A percentile compares a stretch with the other conserved stretches of the same genome.
Evolutionary conservation across 2,797 vertebrate species (phyloP).

Genomic region (Myoxocephalus aenaeus): DNA sequence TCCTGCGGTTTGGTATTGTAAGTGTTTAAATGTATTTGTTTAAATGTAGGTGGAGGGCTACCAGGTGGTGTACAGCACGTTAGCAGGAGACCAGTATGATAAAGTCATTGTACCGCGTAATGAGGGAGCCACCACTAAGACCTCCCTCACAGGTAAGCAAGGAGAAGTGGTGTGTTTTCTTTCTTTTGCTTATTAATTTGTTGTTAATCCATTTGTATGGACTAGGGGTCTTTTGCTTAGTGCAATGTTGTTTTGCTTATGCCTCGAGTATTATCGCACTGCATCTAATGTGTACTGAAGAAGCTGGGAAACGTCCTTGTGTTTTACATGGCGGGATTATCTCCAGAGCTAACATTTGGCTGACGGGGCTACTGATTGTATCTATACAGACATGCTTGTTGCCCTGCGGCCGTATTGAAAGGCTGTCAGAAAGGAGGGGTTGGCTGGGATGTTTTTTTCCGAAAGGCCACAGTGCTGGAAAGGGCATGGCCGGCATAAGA

Average conservation of each 20-base stretch:
- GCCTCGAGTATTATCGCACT: conserved; percentile 28
- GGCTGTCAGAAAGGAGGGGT: conserved; percentile 69
- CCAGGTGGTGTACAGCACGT: conserved; percentile 95
- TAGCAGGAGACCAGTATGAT: conserved; percentile 96
- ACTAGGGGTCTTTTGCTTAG: conserved; percentile 3
- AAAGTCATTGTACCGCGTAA: conserved; percentile 89
- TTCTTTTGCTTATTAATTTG: neutral
- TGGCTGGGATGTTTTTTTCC: conserved; percentile 53
- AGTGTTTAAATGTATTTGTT: conserved; percentile 26
- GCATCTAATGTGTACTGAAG: conserved; percentile 42
- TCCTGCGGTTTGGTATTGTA: neutral
- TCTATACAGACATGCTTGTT: conserved; percentile 69
- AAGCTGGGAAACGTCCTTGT: conserved; percentile 38
- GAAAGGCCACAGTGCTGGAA: conserved; percentile 68
- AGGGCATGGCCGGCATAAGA: conserved; percentile 68
- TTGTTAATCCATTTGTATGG: neutral
- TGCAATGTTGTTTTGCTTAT: neutral
- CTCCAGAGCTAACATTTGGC: conserved; percentile 52
- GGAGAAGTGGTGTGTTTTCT: conserved; percentile 2
- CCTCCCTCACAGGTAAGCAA: conserved; percentile 87
- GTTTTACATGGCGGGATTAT: conserved; percentile 66
- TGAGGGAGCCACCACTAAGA: conserved; percentile 87
- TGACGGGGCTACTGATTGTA: conserved; percentile 66
- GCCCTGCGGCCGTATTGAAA: conserved; percentile 73
- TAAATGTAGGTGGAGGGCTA: conserved; percentile 86